Evolutionary conservation across 2,113 vertebrate species (phyloP), one percentile per base, ranked within the genome.

Genomic region (Ptychochromis oligacanthus): DNA sequence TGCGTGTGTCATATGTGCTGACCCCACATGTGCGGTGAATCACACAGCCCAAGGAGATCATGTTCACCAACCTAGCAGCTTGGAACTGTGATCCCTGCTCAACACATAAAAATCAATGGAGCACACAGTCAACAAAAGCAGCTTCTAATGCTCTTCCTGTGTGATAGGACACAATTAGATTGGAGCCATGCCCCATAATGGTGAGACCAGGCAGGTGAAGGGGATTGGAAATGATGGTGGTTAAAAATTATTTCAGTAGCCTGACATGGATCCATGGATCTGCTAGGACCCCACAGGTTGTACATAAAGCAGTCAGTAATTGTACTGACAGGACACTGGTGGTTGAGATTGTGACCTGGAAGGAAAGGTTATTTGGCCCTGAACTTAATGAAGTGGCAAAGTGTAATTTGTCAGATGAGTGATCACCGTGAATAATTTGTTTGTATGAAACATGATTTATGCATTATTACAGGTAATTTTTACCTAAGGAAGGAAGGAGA

Each of bases 211-310:
- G 94, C 93, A 95, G 94, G 94, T 95, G 94, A 95, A 93, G 88
- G 92, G 89, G 84, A 94, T 86, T 93, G 93, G 92, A 96, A 96
- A 94, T 89, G 86, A 94, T 89, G 56, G 87, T 91, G 92, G 93
- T 94, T 89, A 90, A 91, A 94, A 95, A 94, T 96, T 96, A 96
- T 96, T 96, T 92, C 93, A 96, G 95, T 96, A 94, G 95, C 93
- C 82, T 82, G 82, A 92, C 93, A 93, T 87, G 87, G 93, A 95
- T 94, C 94, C 92, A 15, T 88, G 91, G 95, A 89, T 95, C 93
- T 94, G 92, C 92, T 93, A 62, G 75, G 84, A 82, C 75, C 93
- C 92, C 92, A 86, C 93, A 93, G 89, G 89, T 89, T 94, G 82
- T 91, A 82, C 82, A 82, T 88, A 90, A 85, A 85, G 79, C 34